Evolutionary conservation across 2,113 vertebrate genomes (phyloP), one percentile per base, ranked within the genome.

Genomic region (Scytalopus superciliaris): DNA sequence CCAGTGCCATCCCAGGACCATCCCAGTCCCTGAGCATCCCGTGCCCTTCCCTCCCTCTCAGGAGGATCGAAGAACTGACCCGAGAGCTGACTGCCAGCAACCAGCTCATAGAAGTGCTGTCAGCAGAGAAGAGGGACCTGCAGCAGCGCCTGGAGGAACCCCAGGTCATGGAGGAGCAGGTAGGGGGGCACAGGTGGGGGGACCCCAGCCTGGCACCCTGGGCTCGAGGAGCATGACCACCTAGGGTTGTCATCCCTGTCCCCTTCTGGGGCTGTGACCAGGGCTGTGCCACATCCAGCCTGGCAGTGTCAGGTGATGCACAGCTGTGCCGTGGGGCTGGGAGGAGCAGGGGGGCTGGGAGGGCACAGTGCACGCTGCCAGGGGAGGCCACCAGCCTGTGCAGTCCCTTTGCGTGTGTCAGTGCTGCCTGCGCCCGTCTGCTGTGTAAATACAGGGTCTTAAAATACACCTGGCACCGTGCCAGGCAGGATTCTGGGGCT

Each of bases 81-180:
- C 95, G 93, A 90, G 98, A 98, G n/a, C 98, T 99, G 75, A 87
- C 60, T 27, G 89, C 97, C 91, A 99, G 98, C 90, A 98, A 99
- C 76, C 96, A 67, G 31, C 56, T 97, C 0, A 97, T 99, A 70
- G 96, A 97, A 19, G 98, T 97, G 56, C 97, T 99, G 69, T 98
- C 97, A 5, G 97, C 93, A 6, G 98, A 99, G 92, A 99, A 98
- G 66, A 79, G 44, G 3, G 93, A 90, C 2, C 97, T 98, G 90
- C 77, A 96, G 55, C 94, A 90, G 40, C 89, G 56, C 69, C 94
- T 98, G 35, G 97, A 98, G 92, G 82, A 97, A 80, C 93, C 92
- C 57, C 87, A 12, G 2, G 87, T 83, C 35, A 76, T 30, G 66
- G 96, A 86, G 8, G 84, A 49, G 3, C 98, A 99, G 98, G 99